Conservation (phyloP, 2,888 invertebrate species). For the Drosophila nigritarsus region DNA sequence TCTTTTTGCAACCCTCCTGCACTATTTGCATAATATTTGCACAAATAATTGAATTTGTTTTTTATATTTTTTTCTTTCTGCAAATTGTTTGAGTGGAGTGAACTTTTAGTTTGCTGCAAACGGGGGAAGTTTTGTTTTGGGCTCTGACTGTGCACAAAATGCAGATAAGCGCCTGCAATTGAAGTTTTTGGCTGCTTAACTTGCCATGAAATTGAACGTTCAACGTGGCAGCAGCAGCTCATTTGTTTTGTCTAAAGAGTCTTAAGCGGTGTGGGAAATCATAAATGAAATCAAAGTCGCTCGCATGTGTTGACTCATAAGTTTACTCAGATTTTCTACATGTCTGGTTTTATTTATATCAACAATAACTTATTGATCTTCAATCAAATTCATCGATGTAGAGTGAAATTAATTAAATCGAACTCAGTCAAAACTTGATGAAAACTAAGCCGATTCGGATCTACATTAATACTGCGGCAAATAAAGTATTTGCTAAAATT, state of each 20-base stretch:
- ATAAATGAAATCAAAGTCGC: not conserved
- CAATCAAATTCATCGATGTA: not conserved
- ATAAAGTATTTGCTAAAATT: not conserved
- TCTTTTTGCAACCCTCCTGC: slow-evolving; percentile 31
- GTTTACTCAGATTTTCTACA: not conserved
- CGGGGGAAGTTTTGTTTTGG: slow-evolving; percentile 35
- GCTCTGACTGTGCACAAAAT: slow-evolving; percentile 57
- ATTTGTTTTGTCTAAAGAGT: slow-evolving; percentile 49
- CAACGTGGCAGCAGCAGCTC: slow-evolving; percentile 32
- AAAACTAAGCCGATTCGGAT: not conserved
- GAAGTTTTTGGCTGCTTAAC: slow-evolving; percentile 68
- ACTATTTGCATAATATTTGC: slow-evolving; percentile 83
- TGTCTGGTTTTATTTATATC: not conserved
- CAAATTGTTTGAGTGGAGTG: slow-evolving; percentile 43
- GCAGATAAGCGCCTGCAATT: slow-evolving; percentile 67
- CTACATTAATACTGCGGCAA: not conserved
- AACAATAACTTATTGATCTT: not conserved
- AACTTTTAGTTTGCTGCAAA: slow-evolving; percentile 29
- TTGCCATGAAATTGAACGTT: slow-evolving; percentile 75
- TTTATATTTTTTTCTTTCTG: slow-evolving; percentile 9
- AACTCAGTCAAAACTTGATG: not conserved
- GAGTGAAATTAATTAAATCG: not conserved
- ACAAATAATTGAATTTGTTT: slow-evolving; percentile 82
- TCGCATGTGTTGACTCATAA: slow-evolving; percentile 2
- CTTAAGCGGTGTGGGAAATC: not conserved